Evolutionary conservation across 1,140 invertebrate genomes (phyloP).

Genomic region (Tetragnatha versicolor): DNA sequence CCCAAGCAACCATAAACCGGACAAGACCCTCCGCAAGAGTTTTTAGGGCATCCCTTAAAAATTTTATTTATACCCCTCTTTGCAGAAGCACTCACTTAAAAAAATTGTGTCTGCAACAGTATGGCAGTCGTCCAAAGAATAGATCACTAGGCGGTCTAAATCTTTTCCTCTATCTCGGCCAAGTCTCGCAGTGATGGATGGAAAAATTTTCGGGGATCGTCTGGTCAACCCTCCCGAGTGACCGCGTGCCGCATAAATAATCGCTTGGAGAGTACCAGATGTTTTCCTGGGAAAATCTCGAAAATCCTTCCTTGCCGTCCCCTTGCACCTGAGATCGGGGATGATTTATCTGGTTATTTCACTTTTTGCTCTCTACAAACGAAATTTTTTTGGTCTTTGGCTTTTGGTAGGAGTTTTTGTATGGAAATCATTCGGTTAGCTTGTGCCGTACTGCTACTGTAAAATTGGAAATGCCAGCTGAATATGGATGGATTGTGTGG

Average conservation of each 20-base stretch:
- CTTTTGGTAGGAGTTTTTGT: neutral
- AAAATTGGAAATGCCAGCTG: neutral
- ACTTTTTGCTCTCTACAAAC: neutral
- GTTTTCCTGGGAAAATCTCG: neutral
- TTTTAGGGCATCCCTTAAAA: neutral
- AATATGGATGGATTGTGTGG: neutral
- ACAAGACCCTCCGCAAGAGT: too few relatives aligned
- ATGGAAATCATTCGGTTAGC: neutral
- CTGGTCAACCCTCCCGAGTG: neutral
- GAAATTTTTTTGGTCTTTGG: neutral
- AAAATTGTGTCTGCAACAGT: neutral
- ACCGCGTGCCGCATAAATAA: neutral
- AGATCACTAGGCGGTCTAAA: neutral
- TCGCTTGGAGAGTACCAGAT: neutral
- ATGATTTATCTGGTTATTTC: neutral
- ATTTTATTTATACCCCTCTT: neutral
- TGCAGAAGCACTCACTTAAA: neutral
- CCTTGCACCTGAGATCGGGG: slow-evolving; percentile 3
- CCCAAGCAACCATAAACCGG: too few relatives aligned
- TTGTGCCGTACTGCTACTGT: neutral
- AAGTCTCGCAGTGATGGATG: slow-evolving; percentile 9
- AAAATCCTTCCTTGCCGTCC: neutral
- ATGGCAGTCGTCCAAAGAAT: neutral
- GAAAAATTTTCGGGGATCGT: neutral
- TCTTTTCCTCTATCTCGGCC: neutral